A percentile compares a stretch with the other conserved stretches of the same genome.
Conservation (phyloP, 2,797 vertebrate genomes). For the Pseudocheirus occidentalis region DNA sequence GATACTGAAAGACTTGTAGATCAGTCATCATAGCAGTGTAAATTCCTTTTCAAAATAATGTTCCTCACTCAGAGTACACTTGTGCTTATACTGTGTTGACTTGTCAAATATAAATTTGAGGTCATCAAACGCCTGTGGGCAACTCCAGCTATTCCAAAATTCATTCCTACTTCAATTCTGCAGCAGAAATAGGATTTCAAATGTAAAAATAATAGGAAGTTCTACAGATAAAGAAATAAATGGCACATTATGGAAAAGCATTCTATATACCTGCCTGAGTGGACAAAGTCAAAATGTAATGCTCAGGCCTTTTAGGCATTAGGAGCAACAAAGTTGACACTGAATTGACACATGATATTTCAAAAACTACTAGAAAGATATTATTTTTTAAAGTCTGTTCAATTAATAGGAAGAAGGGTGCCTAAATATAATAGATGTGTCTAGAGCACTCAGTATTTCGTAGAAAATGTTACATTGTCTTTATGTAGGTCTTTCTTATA, state of each 20-base stretch:
- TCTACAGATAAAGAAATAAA: conserved; percentile 75
- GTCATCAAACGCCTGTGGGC: conserved; percentile 83
- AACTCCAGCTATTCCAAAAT: conserved; percentile 84
- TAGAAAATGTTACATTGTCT: conserved; percentile 30
- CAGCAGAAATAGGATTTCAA: conserved; percentile 82
- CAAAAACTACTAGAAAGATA: conserved; percentile 23
- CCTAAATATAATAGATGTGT: conserved; percentile 11
- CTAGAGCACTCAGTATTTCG: neutral
- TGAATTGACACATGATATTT: neutral
- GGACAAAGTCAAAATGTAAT: conserved; percentile 42
- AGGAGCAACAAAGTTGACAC: conserved; percentile 22
- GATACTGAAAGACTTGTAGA: conserved; percentile 84
- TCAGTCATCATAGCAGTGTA: conserved; percentile 86
- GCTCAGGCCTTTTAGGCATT: neutral
- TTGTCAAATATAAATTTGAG: conserved; percentile 90
- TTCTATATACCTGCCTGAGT: conserved; percentile 28
- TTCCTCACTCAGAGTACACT: conserved; percentile 86
- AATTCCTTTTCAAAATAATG: conserved; percentile 89
- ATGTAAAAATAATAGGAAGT: conserved; percentile 80
- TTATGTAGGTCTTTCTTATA: neutral
- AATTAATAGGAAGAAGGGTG: conserved; percentile 24
- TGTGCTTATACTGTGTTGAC: conserved; percentile 85
- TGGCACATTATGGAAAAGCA: conserved; percentile 45
- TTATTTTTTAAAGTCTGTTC: conserved; percentile 22
- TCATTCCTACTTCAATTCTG: conserved; percentile 86